Evolutionary conservation across 1,140 invertebrate genomes (phyloP), one percentile per base, ranked within the genome.

Genomic region (Ridgeia piscesae): DNA sequence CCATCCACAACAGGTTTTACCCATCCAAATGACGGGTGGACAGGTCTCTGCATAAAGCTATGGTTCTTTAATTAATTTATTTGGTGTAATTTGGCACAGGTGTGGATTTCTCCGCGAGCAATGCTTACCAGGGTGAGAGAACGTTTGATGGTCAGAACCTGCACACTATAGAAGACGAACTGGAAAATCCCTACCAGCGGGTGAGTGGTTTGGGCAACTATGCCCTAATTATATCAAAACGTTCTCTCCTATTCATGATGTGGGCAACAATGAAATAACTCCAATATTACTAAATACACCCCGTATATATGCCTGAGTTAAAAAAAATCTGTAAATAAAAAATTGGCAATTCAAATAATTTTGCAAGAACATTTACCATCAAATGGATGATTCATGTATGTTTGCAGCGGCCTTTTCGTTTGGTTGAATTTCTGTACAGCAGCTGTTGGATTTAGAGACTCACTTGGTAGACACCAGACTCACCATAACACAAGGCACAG

Each of bases 191-290:
- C 50, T 95, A 95, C 92, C 95, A 95, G 93, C 93, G 94, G 93
- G 95, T 95, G 93, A 48, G 91, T 34, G 33, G 11, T 77, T 77
- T 77, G 58, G 58, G 27, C 27, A 77, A 11, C 27, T 21, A 77
- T 31, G 58, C 27, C 58, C 58, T 21, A 77, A 77, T 77, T 9
- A 27, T 21, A 77, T 14, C 2, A 77, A 77, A 6, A 77, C 58
- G n/a, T n/a, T n/a, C 58, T 77, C 58, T 77, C 17, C 58, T 77
- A 95, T 94, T 96, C 31, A 95, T 96, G 77, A 96, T 96, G 93
- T 96, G 96, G 94, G 96, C 96, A 42, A 96, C 96, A 91, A 96
- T 95, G 91, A 96, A 96, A 94, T 95, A 96, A 92, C 93, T 94
- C 33, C 94, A 95, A 91, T 94, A 94, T 9, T 93, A 94, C 58